These are phyloP conservation scores for Ceriagrion tenellum DNA, from an alignment of 2,888 invertebrate genomes.

Conservation along the genomic window DNA sequence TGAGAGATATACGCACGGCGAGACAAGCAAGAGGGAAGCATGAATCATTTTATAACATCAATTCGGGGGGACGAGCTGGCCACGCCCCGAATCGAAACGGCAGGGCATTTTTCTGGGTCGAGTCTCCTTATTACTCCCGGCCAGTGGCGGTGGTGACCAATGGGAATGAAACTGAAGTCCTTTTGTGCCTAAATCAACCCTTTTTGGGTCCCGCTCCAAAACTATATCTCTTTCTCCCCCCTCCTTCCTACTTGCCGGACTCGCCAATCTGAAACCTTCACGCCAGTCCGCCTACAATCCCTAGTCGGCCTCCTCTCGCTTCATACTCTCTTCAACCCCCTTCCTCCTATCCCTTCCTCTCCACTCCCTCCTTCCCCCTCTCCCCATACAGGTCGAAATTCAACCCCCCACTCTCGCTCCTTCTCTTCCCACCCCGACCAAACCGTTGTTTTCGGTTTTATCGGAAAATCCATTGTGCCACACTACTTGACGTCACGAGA, in stretches of 20 bases:
- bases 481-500: conserved; percentile 34
- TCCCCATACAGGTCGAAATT: neutral
- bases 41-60: conserved; percentile 31
- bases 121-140: neutral
- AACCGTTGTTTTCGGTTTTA: conserved; percentile 49
- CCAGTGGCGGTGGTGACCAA: neutral
- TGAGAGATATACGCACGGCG: neutral
- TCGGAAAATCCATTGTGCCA: conserved; percentile 46
- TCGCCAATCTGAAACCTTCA: conserved; percentile 20
- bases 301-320: neutral
- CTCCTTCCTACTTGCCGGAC: neutral
- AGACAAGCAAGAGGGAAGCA: neutral
- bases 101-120: neutral
- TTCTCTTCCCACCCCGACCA: neutral
- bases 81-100: neutral
- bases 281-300: neutral
- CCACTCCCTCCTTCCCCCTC: neutral
- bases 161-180: neutral
- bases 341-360: neutral
- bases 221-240: neutral
- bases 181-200: neutral
- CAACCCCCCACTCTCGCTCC: neutral
- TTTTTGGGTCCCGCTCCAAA: neutral
- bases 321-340: neutral
- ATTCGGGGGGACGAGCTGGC: neutral